Base-by-base conservation (phyloP, 2,113 vertebrate genomes). In the Myotis yumanensis region DNA sequence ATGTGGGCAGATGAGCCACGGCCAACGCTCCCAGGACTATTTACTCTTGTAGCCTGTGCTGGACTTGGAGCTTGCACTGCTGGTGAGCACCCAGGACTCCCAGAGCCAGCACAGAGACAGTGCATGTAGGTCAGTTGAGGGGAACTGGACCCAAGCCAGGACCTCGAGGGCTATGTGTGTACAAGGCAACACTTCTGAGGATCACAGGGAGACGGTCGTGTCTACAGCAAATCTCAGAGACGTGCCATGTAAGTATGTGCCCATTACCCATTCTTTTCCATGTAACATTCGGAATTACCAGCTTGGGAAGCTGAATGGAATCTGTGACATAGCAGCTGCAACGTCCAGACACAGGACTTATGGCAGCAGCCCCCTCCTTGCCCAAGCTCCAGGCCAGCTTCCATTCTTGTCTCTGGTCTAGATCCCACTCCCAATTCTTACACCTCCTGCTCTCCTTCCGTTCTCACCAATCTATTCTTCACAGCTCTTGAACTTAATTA, bases 401-500 rank as follows among this genome's bases (percentile, higher is more conserved):
- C n/a, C 85, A n/a, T 48, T 83, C 76, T 84, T 10, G 35, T 8
- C 30, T 51, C 71, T 48, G 14, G 43, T 54, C 83, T 79, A 37
- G 35, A 84, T 25, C 51, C 62, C 48, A n/a, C 59, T 83, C 73
- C 86, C 83, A 48, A 20, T n/a, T 35, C 93, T 35, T 40, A 11
- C 15, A 30, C 14, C 62, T 86, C 75, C 57, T 57, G 12, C 17
- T 66, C 40, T 76, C 11, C 37, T 81, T 75, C 25, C 7, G 2
- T 66, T 85, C 32, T 87, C 81, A 90, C 22, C 83, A 68, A 75
- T 16, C 90, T 66, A 82, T 86, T 64, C 32, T 76, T 54, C 51
- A 46, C 0, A 54, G 51, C 46, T 54, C 46, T 28, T 9, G 25
- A 68, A 82, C 28, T 64, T 69, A 35, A 32, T 22, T 35, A 72